Conservation (phyloP, 2,888 invertebrate species). For the Strigamia maritima region DNA sequence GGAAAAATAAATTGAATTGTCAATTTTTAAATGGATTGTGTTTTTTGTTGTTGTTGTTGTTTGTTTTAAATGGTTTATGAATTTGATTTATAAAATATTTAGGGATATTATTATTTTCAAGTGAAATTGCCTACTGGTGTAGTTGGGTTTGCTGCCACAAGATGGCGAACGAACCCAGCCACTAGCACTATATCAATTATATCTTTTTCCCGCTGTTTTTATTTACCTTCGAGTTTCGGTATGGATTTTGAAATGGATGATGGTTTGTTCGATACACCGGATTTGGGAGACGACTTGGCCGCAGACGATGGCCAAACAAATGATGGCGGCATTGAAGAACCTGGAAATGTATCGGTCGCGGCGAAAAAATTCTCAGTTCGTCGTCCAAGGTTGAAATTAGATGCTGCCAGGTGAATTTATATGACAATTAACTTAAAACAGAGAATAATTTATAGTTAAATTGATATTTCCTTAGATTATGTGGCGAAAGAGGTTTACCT, state of each 20-base stretch:
- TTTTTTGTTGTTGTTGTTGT: too few relatives aligned
- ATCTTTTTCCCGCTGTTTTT: not conserved
- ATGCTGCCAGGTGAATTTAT: not conserved
- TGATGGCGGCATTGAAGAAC: not conserved
- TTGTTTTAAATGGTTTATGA: too few relatives aligned
- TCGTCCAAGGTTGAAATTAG: constrained; percentile 1
- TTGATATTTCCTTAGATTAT: constrained; percentile 56
- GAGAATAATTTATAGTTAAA: not conserved
- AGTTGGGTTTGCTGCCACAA: not conserved
- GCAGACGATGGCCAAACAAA: not conserved
- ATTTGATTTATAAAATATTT: too few relatives aligned
- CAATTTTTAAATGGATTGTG: too few relatives aligned
- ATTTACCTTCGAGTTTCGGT: not conserved
- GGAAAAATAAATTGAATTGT: too few relatives aligned
- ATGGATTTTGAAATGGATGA: not conserved
- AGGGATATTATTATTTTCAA: too few relatives aligned
- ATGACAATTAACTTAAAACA: not conserved
- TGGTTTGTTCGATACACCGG: not conserved
- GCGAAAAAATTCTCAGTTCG: not conserved
- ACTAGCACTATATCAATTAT: not conserved
- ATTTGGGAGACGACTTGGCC: not conserved
- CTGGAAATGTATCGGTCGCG: not conserved
- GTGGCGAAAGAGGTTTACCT: constrained; percentile 75
- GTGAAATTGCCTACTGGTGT: not conserved
- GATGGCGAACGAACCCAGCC: not conserved